phyloP scores from a whole-genome alignment of 2,113 vertebrate genomes.

The Python bivittatus region DNA sequence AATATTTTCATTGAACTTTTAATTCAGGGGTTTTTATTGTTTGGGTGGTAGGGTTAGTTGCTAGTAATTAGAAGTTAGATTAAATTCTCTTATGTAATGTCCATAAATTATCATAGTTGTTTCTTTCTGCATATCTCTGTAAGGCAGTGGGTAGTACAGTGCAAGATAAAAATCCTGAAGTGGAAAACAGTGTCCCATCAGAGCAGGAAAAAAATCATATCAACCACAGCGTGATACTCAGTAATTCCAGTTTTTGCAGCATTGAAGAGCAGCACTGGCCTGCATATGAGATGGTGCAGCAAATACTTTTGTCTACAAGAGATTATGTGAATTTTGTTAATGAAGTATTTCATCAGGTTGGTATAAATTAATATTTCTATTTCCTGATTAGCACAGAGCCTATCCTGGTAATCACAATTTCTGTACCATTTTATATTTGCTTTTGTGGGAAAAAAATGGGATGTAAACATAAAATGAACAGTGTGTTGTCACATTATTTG shows the following conservation, averaged over 20 bases:
- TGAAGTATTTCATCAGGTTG: constrained; percentile 95
- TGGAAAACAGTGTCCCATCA: constrained; percentile 61
- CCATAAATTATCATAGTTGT: neutral
- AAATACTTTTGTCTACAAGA: constrained; percentile 89
- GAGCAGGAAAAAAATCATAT: constrained; percentile 88
- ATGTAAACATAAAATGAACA: no score
- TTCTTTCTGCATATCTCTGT: neutral
- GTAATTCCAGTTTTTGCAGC: constrained; percentile 91
- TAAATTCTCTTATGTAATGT: neutral
- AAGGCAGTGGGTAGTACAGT: constrained; percentile 76
- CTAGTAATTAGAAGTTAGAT: rapidly evolving
- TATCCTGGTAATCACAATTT: no score
- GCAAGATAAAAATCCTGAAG: constrained; percentile 79
- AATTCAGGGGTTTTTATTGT: neutral
- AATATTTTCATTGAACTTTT: rapidly evolving
- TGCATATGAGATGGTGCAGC: constrained; percentile 93
- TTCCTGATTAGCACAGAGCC: no score
- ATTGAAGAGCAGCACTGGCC: constrained; percentile 90
- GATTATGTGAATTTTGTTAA: constrained; percentile 98
- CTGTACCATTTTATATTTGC: no score
- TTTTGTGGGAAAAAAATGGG: no score
- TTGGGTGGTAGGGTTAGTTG: no score
- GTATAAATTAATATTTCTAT: neutral
- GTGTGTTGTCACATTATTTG: neutral
- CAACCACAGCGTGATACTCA: constrained; percentile 90